Evolutionary conservation across 2,113 vertebrate genomes (phyloP).

Genomic region (Strigops habroptila): DNA sequence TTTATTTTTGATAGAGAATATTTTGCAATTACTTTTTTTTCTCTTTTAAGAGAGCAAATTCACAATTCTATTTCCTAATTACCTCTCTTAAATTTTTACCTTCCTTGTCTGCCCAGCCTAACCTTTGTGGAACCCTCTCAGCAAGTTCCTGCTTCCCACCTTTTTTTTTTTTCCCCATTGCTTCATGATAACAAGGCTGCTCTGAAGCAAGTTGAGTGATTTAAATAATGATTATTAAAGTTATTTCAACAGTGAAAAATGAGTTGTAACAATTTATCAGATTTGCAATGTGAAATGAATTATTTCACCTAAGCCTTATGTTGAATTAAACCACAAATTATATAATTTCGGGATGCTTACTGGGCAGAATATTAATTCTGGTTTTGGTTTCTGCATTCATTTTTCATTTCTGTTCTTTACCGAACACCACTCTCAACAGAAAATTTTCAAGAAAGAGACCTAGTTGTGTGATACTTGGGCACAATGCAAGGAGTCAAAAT

Average conservation of each 20-base stretch:
- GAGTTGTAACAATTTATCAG: background rate
- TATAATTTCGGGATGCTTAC: background rate
- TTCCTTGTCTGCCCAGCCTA: background rate
- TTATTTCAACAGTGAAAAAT: background rate
- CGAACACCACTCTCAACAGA: background rate
- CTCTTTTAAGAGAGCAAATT: background rate
- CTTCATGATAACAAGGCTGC: background rate
- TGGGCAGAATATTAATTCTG: background rate
- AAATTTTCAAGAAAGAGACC: background rate
- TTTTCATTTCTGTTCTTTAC: background rate
- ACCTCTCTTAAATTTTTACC: background rate
- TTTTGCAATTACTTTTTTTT: background rate
- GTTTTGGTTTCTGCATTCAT: background rate
- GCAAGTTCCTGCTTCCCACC: accelerated
- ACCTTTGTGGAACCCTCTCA: accelerated
- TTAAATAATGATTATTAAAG: background rate
- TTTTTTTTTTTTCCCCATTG: background rate
- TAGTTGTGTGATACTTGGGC: background rate
- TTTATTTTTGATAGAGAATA: background rate
- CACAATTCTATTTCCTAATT: background rate
- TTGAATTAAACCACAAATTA: background rate
- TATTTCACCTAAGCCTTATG: background rate
- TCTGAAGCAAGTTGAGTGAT: background rate
- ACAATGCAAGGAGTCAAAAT: background rate
- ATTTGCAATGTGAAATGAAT: background rate